Base-by-base conservation (phyloP, 2,113 vertebrate genomes). In the Dasyurus viverrinus region DNA sequence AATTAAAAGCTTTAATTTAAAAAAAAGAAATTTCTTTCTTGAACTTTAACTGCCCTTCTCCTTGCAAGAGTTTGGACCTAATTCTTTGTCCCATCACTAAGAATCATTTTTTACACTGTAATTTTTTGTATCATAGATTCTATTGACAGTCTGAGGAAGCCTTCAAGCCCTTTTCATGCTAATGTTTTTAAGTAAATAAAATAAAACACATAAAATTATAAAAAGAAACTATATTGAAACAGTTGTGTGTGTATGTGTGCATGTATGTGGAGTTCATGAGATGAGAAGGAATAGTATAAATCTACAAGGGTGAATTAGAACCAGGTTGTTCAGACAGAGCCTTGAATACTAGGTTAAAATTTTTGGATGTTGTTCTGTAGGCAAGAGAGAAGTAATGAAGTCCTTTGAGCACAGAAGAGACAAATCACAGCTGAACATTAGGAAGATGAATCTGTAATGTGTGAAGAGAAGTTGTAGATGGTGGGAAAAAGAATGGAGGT, bases 341-440 rank as follows among this genome's bases (percentile, higher is more conserved):
- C 1, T 0, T 23, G 3, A 12, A 50, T 22, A 46, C 46, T 8
- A 4, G n/a, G 5, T 10, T 8, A 2, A 46, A 1, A 1, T 26
- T 9, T 5, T 16, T n/a, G 23, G 54, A 47, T 46, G 52, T 36
- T 2, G 9, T 50, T 46, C 50, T 46, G 54, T 48, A 47, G 11
- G 22, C n/a, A 8, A 0, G 0, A 27, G 46, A 89, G 54, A 76
- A 26, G 53, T 36, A 10, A 0, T 0, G 53, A 89, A 26, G 54
- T 25, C 0, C 42, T 0, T 0, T 47, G 91, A 60, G 26, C 25
- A 19, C n/a, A 26, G 47, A 50, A 42, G 22, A 0, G 7, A 11
- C 42, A 1, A 0, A 19, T 0, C 1, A 0, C 24, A 0, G 0
- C 26, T 8, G 25, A 26, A 9, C 5, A 42, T 12, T 2, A 54